Conservation (phyloP, 2,797 vertebrate species). For the Hybognathus amarus region DNA sequence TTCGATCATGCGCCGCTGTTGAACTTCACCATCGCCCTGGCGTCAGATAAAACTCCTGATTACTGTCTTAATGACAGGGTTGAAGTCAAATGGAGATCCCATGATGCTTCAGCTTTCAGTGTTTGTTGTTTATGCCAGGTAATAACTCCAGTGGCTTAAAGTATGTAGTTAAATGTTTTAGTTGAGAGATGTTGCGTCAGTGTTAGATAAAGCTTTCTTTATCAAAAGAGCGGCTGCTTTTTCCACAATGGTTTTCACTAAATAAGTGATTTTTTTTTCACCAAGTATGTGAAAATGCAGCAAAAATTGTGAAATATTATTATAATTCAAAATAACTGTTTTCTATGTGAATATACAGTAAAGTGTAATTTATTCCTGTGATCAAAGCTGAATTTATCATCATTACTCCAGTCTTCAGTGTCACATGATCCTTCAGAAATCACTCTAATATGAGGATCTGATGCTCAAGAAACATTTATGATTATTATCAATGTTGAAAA, state of each 20-base stretch:
- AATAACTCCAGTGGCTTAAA: neutral
- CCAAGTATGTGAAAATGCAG: neutral
- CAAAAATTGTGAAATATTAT: neutral
- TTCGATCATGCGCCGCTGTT: slow-evolving; percentile 58
- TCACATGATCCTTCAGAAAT: neutral
- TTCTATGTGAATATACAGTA: neutral
- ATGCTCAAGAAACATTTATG: neutral
- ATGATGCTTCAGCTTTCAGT: slow-evolving; percentile 28
- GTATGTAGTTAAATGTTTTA: neutral
- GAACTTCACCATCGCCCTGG: slow-evolving; percentile 41
- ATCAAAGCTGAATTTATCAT: neutral
- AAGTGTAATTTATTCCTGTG: neutral
- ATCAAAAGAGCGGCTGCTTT: too few species aligned
- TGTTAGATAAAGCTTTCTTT: neutral
- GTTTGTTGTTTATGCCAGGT: slow-evolving; percentile 21
- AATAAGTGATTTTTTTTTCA: neutral
- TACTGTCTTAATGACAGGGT: slow-evolving; percentile 55
- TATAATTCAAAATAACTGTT: neutral
- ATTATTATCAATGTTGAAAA: neutral
- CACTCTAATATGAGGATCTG: neutral
- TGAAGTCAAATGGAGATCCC: slow-evolving; percentile 29
- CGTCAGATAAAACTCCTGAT: slow-evolving; percentile 49
- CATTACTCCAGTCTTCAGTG: neutral
- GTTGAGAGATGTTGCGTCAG: neutral
- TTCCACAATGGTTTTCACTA: too few species aligned